phyloP scores from a whole-genome alignment of 2,888 invertebrate genomes.

The Philopedon plagiatum region DNA sequence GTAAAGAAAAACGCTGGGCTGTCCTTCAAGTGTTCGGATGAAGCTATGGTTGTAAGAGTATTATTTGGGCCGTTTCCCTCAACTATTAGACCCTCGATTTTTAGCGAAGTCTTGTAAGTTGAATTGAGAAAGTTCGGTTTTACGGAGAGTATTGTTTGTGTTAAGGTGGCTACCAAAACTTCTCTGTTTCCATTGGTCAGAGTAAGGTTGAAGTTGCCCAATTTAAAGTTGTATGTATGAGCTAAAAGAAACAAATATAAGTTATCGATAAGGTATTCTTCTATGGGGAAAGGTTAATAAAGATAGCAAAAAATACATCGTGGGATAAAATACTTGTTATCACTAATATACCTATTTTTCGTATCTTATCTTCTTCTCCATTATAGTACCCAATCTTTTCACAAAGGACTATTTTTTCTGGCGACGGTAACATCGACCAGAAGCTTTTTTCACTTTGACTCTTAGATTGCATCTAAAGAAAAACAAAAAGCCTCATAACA shows the following conservation, averaged over 20 bases:
- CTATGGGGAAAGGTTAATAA: too few relatives aligned
- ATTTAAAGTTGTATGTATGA: conserved; percentile 82
- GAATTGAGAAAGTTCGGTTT: conserved; percentile 61
- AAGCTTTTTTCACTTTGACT: conserved; percentile 73
- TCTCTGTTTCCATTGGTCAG: conserved; percentile 77
- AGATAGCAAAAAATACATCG: too few relatives aligned
- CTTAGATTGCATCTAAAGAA: conserved; percentile 74
- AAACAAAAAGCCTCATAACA: conserved; percentile 1
- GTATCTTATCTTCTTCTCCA: conserved; percentile 52
- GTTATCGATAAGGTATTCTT: too few relatives aligned
- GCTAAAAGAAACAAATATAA: conserved; percentile 73
- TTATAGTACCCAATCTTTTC: conserved; percentile 65
- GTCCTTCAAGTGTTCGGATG: conserved; percentile 74
- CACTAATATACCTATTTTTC: conserved; percentile 59
- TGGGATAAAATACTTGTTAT: too few relatives aligned
- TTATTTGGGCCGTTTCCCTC: conserved; percentile 77
- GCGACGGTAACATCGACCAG: conserved; percentile 67
- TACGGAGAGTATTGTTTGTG: conserved; percentile 73
- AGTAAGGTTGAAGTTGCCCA: conserved; percentile 81
- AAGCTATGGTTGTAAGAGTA: conserved; percentile 76
- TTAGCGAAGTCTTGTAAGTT: conserved; percentile 59
- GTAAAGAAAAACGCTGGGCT: conserved; percentile 81
- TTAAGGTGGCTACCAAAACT: conserved; percentile 79
- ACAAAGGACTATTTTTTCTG: conserved; percentile 65
- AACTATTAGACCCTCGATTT: conserved; percentile 81